These are phyloP conservation scores for Caradrina kadenii DNA, from an alignment of 2,888 invertebrate genomes.

Conservation along the genomic window DNA sequence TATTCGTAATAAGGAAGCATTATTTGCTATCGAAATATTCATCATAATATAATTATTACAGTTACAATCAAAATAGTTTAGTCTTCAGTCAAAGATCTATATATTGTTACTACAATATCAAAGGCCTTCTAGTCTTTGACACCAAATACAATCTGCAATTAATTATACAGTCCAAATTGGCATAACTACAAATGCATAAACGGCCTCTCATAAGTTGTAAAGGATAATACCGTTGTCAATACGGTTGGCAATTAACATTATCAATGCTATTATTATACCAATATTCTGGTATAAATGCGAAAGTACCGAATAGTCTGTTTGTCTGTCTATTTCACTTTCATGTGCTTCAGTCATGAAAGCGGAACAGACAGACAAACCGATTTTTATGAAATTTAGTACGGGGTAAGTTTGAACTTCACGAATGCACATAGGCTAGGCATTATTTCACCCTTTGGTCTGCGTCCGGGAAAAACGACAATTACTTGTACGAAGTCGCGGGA, in stretches of 20 bases:
- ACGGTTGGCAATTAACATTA: background rate
- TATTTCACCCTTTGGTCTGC: no score
- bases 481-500: no score
- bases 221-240: slow-evolving; percentile 3
- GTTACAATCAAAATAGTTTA: background rate
- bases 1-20: background rate
- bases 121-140: slow-evolving; percentile 22
- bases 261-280: no score
- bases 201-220: background rate
- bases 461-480: no score
- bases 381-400: no score
- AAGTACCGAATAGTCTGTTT: no score
- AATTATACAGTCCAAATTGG: background rate
- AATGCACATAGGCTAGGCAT: no score
- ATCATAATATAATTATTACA: background rate
- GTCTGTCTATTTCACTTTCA: no score
- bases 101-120: slow-evolving; percentile 1
- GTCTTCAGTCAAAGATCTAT: background rate
- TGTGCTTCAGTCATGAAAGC: no score
- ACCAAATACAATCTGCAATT: slow-evolving; percentile 10
- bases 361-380: no score
- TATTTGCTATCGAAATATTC: background rate
- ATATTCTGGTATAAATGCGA: no score
- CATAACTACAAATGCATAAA: background rate
- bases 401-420: no score